A percentile compares a stretch with the other conserved stretches of the same genome.
Conservation (phyloP, 92 coral and sea anemone species). For the Siderastrea siderea region DNA sequence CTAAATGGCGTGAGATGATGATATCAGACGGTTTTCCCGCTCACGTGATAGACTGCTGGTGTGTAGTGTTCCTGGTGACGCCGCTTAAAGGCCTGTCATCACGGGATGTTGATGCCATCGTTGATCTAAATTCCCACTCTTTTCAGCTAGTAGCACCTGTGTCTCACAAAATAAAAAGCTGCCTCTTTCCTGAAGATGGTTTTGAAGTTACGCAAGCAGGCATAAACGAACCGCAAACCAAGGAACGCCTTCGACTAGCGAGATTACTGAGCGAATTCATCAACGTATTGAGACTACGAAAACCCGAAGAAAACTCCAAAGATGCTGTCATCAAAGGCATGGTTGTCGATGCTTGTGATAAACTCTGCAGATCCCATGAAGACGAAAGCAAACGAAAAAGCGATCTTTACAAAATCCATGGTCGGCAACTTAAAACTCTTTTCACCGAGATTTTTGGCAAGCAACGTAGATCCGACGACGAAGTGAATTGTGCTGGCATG, state of each 20-base stretch:
- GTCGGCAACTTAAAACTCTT: constrained; percentile 2
- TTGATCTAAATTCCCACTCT: constrained; percentile 64
- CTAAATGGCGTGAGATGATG: too few relatives aligned
- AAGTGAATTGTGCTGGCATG: neutral
- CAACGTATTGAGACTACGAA: neutral
- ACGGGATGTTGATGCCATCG: constrained; percentile 73
- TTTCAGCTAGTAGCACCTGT: constrained; percentile 27
- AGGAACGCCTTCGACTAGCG: too few relatives aligned
- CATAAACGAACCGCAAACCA: too few relatives aligned
- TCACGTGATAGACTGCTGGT: too few relatives aligned
- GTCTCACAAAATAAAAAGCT: constrained; percentile 20
- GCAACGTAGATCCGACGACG: neutral
- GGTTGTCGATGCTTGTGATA: constrained; percentile 29
- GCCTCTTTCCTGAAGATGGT: constrained; percentile 39
- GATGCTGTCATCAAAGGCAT: too few relatives aligned
- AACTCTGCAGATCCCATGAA: constrained; percentile 22
- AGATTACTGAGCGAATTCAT: constrained; percentile 58
- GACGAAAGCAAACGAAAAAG: too few relatives aligned
- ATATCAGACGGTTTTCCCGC: too few relatives aligned
- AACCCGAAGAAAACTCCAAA: too few relatives aligned
- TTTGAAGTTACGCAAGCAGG: neutral
- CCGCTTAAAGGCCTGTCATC: constrained; percentile 24
- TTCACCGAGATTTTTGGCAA: constrained; percentile 27
- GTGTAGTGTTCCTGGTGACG: constrained; percentile 41
- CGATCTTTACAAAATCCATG: constrained; percentile 46